Base-by-base conservation (phyloP, 2,113 vertebrate genomes). In the Odontesthes bonariensis region DNA sequence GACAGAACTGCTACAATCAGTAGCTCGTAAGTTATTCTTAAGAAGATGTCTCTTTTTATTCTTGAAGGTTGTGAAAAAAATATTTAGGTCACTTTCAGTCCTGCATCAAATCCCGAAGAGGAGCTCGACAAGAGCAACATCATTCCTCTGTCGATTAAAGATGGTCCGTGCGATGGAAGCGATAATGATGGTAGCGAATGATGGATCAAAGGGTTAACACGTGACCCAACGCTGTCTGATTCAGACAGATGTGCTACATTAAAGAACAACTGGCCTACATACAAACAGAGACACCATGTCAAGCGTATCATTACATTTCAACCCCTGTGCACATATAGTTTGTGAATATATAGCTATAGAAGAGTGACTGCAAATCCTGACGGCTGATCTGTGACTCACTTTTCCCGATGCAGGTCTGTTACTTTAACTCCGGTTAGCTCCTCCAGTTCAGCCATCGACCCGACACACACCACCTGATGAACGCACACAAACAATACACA, bases 341-440 rank as follows among this genome's bases (percentile, higher is more conserved):
- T 51, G 46, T n/a, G 20, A 44, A 59, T 55, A 11, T 69, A 32
- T 47, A 11, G 35, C 5, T 33, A 33, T 63, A n/a, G n/a, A n/a
- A n/a, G n/a, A 27, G 27, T 27, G 27, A 27, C 27, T 27, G 27
- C 27, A 1, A 27, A 27, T 27, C 27, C 27, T 47, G 56, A 12
- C 33, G 63, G 19, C 22, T 32, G 46, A 79, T 76, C 70, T 12
- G 61, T 83, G 87, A 94, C 94, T 87, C 68, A 99, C 98, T 92
- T 98, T 88, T 99, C 98, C 83, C 98, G 94, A 88, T 99, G 98
- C 65, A 99, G 95, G 94, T 99, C 98, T 0, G 95, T 93, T 66
- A 97, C 77, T 94, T 95, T 98, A 44, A 83, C 84, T 88, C 97
- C 96, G 0, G 94, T 94, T 33, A 98, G 89, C 66, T 97, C 96